Percentiles rank a stretch among this genome's conserved stretches.
Evolutionary conservation across 2,797 vertebrate genomes (phyloP).

Genomic region (Valencia hispanica): DNA sequence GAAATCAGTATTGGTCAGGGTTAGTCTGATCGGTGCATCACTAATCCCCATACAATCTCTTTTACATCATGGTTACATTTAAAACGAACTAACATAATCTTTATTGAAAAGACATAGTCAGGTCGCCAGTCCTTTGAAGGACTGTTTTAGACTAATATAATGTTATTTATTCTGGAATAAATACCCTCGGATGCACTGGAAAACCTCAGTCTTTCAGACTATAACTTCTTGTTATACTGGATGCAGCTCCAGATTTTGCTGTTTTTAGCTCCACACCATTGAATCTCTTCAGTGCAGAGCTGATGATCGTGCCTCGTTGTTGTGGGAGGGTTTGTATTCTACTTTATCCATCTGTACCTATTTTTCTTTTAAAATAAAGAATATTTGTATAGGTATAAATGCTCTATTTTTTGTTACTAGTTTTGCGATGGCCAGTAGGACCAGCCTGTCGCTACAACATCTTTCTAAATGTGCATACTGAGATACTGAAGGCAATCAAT

Average conservation of each 20-base stretch:
- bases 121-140: too few relatives aligned
- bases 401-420: neutral
- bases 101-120: neutral
- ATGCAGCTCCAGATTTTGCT: constrained; percentile 17
- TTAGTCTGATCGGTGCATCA: neutral
- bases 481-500: constrained; percentile 53
- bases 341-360: neutral
- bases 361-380: neutral
- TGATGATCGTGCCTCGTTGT: constrained; percentile 33
- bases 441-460: neutral
- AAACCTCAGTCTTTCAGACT: constrained; percentile 3
- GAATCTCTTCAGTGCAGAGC: constrained; percentile 35
- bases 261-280: constrained; percentile 26
- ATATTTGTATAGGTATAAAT: neutral
- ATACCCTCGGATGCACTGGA: too few relatives aligned
- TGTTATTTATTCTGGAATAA: neutral
- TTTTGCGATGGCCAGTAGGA: neutral
- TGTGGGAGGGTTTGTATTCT: neutral
- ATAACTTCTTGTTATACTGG: neutral
- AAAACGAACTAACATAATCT: neutral
- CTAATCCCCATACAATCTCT: neutral
- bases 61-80: neutral
- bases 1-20: neutral
- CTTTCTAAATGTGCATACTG: constrained; percentile 26
- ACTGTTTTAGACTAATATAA: neutral